These are phyloP conservation scores for Oplegnathus fasciatus DNA, from an alignment of 2,113 vertebrate genomes.

Conservation along the genomic window DNA sequence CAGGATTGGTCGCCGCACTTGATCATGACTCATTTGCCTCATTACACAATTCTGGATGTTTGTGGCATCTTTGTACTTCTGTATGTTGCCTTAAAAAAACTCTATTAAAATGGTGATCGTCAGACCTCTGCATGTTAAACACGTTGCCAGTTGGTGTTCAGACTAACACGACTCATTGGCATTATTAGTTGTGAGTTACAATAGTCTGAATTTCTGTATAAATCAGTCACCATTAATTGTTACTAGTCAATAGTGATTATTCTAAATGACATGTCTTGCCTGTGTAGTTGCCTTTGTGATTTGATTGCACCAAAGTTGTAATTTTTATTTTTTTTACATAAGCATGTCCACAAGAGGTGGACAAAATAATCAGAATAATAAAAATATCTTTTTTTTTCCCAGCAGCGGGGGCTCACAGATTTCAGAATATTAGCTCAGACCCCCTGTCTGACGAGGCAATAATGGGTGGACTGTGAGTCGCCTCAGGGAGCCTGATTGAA, in stretches of 20 bases:
- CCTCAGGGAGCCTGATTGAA: slow-evolving; percentile 71
- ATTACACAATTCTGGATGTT: background rate
- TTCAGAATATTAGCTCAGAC: slow-evolving; percentile 53
- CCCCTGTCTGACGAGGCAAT: slow-evolving; percentile 68
- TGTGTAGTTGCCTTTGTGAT: background rate
- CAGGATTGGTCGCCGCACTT: background rate
- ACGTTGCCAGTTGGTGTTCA: background rate
- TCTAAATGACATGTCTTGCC: background rate
- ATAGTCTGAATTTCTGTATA: background rate
- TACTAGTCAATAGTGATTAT: background rate
- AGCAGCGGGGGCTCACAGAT: slow-evolving; percentile 54
- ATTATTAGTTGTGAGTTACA: background rate
- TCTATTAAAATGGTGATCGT: background rate
- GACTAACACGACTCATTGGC: background rate
- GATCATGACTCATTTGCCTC: background rate
- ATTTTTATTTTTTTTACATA: background rate
- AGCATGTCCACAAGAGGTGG: background rate
- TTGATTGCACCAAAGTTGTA: background rate
- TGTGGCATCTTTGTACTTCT: background rate
- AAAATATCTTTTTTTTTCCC: slow-evolving; percentile 45
- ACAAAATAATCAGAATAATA: slow-evolving; percentile 19
- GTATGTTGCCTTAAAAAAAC: background rate
- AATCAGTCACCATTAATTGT: background rate
- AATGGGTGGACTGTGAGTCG: slow-evolving; percentile 57
- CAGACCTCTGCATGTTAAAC: background rate